Base-by-base conservation (phyloP, 2,797 vertebrate genomes). In the Paguma larvata region DNA sequence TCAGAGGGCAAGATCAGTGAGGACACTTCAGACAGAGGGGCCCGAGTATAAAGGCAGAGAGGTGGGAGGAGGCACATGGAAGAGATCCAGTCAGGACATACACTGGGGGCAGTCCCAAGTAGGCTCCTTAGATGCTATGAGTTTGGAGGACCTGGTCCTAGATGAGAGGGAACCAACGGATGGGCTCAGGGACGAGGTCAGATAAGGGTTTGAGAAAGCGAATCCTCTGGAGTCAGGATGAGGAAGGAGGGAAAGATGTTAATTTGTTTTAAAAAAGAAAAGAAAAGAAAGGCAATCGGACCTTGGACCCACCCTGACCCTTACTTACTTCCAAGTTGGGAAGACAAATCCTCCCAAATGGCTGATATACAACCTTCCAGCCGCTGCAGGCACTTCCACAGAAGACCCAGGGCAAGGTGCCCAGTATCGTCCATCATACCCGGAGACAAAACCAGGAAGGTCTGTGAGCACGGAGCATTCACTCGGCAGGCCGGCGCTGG, bases 221-320 rank as follows among this genome's bases (percentile, higher is more conserved):
- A 27, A 53, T n/a, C 63, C 75, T 84, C 70, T 8, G 62, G 82
- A 51, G 9, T 65, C 46, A 18, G n/a, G 79, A 23, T 67, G 30
- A 87, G 48, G 70, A 77, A 41, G 65, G n/a, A 38, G 16, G 27
- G 48, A 78, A 21, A 62, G n/a, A 11, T 53, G 27, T 30, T 12
- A 80, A 7, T 13, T 51, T 53, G 38, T 23, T 23, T 14, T 9
- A 2, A 32, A 6, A 1, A 32, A 0, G 25, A 30, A 27, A 0
- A 4, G 4, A 18, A 4, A 3, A 3, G 6, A 7, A 1, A 18
- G 51, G 21, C 56, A 65, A 72, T 56, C 15, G 68, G 78, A 53
- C 2, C 23, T 48, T 16, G 70, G 48, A 34, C 23, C 27, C 46
- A 32, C 12, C n/a, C 68, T 85, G 80, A 87, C 72, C 62, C 67